phyloP scores from a whole-genome alignment of 2,113 vertebrate species.

The Nerophis ophidion region DNA sequence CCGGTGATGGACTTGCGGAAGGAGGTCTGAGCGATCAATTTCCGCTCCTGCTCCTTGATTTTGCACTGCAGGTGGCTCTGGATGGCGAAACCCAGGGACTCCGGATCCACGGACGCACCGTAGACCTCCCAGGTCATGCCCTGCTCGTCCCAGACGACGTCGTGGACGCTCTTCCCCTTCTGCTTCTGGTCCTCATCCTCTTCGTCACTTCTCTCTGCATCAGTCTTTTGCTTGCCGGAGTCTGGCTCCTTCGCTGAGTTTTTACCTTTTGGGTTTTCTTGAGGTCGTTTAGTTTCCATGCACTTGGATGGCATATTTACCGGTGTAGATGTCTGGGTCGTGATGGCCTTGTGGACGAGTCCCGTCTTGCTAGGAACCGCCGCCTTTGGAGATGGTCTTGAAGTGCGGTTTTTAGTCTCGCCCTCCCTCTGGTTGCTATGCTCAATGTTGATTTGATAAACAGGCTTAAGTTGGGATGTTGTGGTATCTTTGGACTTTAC shows the following conservation, averaged over 20 bases:
- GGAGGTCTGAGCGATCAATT: slow-evolving; percentile 75
- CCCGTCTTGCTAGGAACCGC: slow-evolving; percentile 22
- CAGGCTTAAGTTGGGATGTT: slow-evolving; percentile 49
- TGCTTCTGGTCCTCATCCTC: slow-evolving; percentile 63
- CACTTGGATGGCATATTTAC: slow-evolving; percentile 46
- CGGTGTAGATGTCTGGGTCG: slow-evolving; percentile 36
- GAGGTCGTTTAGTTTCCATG: slow-evolving; percentile 4
- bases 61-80: slow-evolving; percentile 97
- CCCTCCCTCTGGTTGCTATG: slow-evolving; percentile 42
- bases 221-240: slow-evolving; percentile 43
- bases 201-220: slow-evolving; percentile 49
- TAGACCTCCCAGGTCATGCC: slow-evolving; percentile 99
- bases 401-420: slow-evolving; percentile 15
- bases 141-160: slow-evolving; percentile 96
- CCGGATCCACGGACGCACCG: slow-evolving; percentile 89
- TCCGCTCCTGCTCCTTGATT: slow-evolving; percentile 90
- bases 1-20: slow-evolving; percentile 83
- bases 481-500: slow-evolving; percentile 43
- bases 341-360: slow-evolving; percentile 35
- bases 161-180: slow-evolving; percentile 77
- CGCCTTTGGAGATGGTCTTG: slow-evolving; percentile 32
- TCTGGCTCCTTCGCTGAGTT: slow-evolving; percentile 55
- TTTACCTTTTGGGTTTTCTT: slow-evolving; percentile 31
- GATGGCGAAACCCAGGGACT: slow-evolving; percentile 92
- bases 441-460: slow-evolving; percentile 68